Evolutionary conservation across 2,113 vertebrate genomes (phyloP).

Genomic region (Etheostoma cragini): DNA sequence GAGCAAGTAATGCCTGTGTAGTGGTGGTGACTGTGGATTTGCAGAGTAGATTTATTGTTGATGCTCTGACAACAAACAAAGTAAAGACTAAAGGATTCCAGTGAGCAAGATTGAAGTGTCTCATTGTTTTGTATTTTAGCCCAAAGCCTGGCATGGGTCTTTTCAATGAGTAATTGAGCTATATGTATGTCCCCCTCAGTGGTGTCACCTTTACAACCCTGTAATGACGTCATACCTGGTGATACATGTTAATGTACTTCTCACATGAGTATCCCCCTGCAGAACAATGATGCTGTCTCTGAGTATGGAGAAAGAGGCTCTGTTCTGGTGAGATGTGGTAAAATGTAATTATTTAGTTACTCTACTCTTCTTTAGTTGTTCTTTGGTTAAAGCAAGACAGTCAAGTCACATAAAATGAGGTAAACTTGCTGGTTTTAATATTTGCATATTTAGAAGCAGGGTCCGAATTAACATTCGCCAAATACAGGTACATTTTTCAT

Average conservation of each 20-base stretch:
- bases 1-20: not conserved
- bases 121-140: conserved; percentile 12
- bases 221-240: conserved; percentile 59
- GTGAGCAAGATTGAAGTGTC: conserved; percentile 15
- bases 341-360: not conserved
- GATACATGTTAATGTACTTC: conserved; percentile 59
- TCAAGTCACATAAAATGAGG: not conserved
- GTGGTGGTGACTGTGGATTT: not conserved
- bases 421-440: not conserved
- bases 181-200: conserved; percentile 16
- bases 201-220: conserved; percentile 34
- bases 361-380: not conserved
- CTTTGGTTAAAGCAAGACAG: not conserved
- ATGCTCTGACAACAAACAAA: not conserved
- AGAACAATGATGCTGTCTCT: conserved; percentile 38
- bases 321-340: conserved; percentile 17
- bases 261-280: conserved; percentile 60
- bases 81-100: not conserved
- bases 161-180: conserved; percentile 45
- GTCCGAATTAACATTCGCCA: too few species aligned
- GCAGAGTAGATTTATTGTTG: not conserved
- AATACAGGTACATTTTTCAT: too few species aligned
- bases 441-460: not conserved
- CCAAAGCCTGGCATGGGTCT: conserved; percentile 12
- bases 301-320: conserved; percentile 14